phyloP scores from a whole-genome alignment of 2,888 invertebrate species.

The Helleia helle region DNA sequence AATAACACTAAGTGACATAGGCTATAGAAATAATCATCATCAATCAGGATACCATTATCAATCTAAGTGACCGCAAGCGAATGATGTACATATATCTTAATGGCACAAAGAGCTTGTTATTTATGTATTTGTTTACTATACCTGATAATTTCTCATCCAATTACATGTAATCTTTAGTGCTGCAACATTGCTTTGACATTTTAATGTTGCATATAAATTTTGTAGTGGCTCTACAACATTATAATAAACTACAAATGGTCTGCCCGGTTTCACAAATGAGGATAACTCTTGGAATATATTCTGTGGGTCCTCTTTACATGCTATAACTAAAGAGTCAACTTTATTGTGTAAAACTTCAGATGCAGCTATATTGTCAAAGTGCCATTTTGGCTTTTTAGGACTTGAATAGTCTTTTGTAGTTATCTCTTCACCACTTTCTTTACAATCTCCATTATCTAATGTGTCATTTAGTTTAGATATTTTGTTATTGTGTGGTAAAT shows the following conservation, averaged over 20 bases:
- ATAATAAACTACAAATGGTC: conserved; percentile 90
- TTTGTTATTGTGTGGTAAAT: conserved; percentile 35
- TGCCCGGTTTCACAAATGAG: conserved; percentile 84
- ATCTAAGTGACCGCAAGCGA: no score
- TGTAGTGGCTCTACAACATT: conserved; percentile 87
- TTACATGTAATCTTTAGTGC: conserved; percentile 87
- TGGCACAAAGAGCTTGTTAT: no score
- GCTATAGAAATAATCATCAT: no score
- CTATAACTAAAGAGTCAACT: conserved; percentile 84
- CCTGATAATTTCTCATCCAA: conserved; percentile 93
- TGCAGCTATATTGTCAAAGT: conserved; percentile 79
- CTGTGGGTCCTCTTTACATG: conserved; percentile 89
- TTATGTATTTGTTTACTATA: no score
- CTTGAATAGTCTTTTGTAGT: conserved; percentile 15
- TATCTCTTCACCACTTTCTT: conserved; percentile 15
- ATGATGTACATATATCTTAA: no score
- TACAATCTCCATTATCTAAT: conserved; percentile 15
- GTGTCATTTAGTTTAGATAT: conserved; percentile 32
- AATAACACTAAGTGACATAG: no score
- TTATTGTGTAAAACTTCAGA: conserved; percentile 75
- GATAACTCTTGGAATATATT: conserved; percentile 83
- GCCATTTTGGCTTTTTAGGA: conserved; percentile 78
- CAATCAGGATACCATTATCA: no score
- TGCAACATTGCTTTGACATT: conserved; percentile 80
- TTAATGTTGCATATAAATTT: conserved; percentile 86